Evolutionary conservation across 2,113 vertebrate species (phyloP).

Genomic region (Recurvirostra avosetta): DNA sequence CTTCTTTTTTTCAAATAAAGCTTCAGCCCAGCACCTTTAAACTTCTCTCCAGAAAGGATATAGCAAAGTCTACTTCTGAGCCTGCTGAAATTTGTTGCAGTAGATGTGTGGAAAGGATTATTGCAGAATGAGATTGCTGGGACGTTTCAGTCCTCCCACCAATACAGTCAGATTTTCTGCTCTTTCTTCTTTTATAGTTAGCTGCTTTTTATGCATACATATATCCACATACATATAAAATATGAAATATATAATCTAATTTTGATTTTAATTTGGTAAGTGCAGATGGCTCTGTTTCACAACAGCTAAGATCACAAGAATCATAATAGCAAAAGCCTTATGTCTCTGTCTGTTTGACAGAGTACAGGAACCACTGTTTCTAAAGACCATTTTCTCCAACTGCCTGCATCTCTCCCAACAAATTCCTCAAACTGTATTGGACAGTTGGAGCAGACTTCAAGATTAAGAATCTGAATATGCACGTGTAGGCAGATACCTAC

Average conservation of each 20-base stretch:
- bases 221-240: background rate
- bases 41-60: background rate
- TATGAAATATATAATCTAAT: background rate
- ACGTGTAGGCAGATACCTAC: background rate
- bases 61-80: background rate
- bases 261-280: background rate
- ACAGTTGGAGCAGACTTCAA: background rate
- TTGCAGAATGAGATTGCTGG: background rate
- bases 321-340: background rate
- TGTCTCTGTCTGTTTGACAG: background rate
- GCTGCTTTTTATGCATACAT: background rate
- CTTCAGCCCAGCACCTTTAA: background rate
- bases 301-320: background rate
- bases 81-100: background rate
- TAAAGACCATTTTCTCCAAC: background rate
- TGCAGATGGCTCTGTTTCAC: conserved; percentile 20
- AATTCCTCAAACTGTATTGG: background rate
- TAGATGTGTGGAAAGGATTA: background rate
- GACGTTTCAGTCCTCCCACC: background rate
- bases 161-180: background rate
- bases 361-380: background rate
- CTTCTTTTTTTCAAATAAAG: background rate
- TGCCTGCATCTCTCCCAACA: background rate
- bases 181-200: background rate
- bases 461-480: background rate